Conservation (phyloP, 2,888 invertebrate species). For the Hetaerina titia region DNA sequence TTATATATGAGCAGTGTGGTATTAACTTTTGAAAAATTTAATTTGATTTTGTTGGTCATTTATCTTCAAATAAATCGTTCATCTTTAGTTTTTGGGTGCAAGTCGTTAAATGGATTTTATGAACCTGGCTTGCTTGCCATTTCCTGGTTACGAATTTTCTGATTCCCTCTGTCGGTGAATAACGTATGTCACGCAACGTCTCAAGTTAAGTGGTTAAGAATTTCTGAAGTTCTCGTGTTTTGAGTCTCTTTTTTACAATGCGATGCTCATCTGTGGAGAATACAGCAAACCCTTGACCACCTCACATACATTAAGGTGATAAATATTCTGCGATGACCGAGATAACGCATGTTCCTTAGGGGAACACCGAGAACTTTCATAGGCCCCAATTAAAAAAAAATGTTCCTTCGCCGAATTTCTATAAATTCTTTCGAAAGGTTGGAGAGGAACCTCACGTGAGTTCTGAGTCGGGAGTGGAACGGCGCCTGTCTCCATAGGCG, state of each 20-base stretch:
- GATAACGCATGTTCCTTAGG: neutral
- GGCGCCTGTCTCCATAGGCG: neutral
- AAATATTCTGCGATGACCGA: neutral
- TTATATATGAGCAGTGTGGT: too few relatives aligned
- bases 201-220: too few relatives aligned
- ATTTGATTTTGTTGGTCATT: too few relatives aligned
- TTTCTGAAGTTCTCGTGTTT: neutral
- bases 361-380: neutral
- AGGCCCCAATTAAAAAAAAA: neutral
- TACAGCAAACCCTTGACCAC: neutral
- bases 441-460: neutral
- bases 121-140: too few relatives aligned
- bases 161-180: too few relatives aligned
- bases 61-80: too few relatives aligned
- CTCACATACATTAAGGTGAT: neutral
- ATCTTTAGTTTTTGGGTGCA: too few relatives aligned
- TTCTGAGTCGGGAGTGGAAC: neutral
- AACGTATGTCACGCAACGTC: too few relatives aligned
- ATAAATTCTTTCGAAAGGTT: neutral
- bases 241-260: neutral
- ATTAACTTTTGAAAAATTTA: too few relatives aligned
- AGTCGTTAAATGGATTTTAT: too few relatives aligned
- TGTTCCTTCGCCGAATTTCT: neutral
- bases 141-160: too few relatives aligned
- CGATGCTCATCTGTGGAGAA: neutral